Evolutionary conservation across 1,140 invertebrate species (phyloP).

Genomic region (Bilobella aurantiaca): DNA sequence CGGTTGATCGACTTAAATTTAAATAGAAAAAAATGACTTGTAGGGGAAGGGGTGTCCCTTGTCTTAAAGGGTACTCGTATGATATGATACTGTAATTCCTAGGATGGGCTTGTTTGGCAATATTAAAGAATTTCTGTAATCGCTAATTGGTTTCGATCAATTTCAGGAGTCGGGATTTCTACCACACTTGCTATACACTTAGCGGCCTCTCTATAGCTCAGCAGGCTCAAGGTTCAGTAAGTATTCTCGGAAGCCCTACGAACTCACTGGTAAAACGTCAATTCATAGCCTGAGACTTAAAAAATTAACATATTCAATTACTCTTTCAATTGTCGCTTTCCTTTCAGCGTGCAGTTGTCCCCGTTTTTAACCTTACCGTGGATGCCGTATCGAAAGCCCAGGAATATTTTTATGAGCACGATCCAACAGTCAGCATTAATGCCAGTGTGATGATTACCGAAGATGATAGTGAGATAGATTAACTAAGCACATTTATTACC

Average conservation of each 20-base stretch:
- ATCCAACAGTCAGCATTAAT: background rate
- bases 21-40: too few species aligned
- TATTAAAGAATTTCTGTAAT: background rate
- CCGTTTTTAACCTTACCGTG: constrained; percentile 54
- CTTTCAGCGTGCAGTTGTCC: constrained; percentile 48
- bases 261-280: constrained; percentile 51
- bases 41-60: too few species aligned
- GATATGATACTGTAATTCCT: too few species aligned
- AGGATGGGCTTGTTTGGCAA: too few species aligned
- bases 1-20: too few species aligned
- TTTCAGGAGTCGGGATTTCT: constrained; percentile 69
- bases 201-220: constrained; percentile 92
- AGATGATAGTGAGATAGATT: background rate
- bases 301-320: background rate
- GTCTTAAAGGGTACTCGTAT: too few species aligned
- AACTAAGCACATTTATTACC: too few species aligned
- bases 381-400: constrained; percentile 37
- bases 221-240: constrained; percentile 48
- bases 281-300: constrained; percentile 12
- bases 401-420: background rate
- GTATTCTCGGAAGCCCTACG: constrained; percentile 48
- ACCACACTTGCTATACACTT: constrained; percentile 92
- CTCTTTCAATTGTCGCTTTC: background rate
- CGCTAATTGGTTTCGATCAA: background rate
- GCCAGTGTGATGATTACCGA: background rate